phyloP scores from a whole-genome alignment of 2,888 invertebrate species.

The Netelia inedita region DNA sequence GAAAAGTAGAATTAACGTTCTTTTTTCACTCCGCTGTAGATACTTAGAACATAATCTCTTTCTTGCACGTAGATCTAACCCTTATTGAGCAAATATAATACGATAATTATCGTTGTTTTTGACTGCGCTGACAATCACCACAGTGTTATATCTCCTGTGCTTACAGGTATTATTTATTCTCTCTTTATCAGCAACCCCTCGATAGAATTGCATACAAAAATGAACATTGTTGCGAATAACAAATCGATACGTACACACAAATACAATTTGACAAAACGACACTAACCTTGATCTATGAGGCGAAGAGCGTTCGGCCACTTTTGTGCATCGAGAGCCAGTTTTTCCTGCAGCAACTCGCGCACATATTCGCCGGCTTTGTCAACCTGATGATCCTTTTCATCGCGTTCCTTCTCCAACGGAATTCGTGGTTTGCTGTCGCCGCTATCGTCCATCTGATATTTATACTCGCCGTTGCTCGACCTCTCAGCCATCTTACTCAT shows the following conservation, averaged over 20 bases:
- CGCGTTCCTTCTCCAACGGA: constrained; percentile 85
- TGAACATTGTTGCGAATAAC: not conserved
- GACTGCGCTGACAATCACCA: not conserved
- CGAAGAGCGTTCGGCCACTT: constrained; percentile 90
- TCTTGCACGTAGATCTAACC: not conserved
- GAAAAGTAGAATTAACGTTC: not conserved
- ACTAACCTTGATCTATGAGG: constrained; percentile 91
- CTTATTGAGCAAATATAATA: not conserved
- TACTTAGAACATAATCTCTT: not conserved
- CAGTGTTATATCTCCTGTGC: not conserved
- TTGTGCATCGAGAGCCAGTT: constrained; percentile 87
- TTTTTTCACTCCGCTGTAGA: not conserved
- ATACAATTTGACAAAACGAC: not conserved
- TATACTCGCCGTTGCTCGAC: constrained; percentile 82
- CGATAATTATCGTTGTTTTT: not conserved
- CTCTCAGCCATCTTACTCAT: constrained; percentile 78
- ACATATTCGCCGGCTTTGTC: constrained; percentile 93
- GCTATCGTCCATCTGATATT: constrained; percentile 78
- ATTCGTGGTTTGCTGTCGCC: constrained; percentile 75
- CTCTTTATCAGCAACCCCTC: not conserved
- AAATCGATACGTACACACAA: not conserved
- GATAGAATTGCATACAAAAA: not conserved
- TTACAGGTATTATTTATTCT: not conserved
- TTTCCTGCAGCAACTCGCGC: constrained; percentile 90
- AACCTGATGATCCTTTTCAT: constrained; percentile 87